Evolutionary conservation across 2,797 vertebrate species (phyloP), one percentile per base, ranked within the genome.

Genomic region (Pachyuromys duprasi): DNA sequence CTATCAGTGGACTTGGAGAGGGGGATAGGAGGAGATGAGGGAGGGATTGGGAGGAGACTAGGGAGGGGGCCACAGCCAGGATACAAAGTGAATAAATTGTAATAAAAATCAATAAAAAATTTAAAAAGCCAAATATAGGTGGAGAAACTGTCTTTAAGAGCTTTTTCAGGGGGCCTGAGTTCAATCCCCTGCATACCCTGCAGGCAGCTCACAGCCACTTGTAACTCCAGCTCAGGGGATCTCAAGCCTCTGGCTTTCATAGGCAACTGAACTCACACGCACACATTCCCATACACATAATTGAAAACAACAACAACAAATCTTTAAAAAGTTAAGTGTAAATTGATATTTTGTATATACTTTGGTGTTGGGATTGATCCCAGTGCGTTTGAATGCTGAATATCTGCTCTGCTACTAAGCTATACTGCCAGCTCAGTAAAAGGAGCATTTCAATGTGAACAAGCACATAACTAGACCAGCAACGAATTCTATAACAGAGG

Each of bases 121-220:
- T 95, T 94, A 78, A 94, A 91, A 93, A 87, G 65, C 89, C 79
- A 14, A 45, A 83, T 12, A 6, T 45, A 31, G 45, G 31, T 84
- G 63, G 31, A 53, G 63, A 53, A 31, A 84, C 11, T 6, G 2
- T n/a, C 28, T 20, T 60, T 36, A 80, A 60, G 79, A 81, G 7
- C 22, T 63, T 28, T 53, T 33, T 13, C 33, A 69, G 20, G 18
- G 20, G 82, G 5, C 45, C 31, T 9, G 63, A 69, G 33, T 86
- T 84, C 63, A 49, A 24, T 53, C 60, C 33, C 33, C 45, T 69
- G 45, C 22, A 15, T 17, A 5, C 14, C 4, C 63, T 53, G 17
- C 15, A 60, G 62, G 82, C 42, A 14, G 28, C 28, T 45, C 81
- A 84, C 5, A 67, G 24, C 14, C n/a, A 31, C 28, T 22, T 65